Conservation (phyloP, 2,113 vertebrate genomes). For the Ursus arctos region DNA sequence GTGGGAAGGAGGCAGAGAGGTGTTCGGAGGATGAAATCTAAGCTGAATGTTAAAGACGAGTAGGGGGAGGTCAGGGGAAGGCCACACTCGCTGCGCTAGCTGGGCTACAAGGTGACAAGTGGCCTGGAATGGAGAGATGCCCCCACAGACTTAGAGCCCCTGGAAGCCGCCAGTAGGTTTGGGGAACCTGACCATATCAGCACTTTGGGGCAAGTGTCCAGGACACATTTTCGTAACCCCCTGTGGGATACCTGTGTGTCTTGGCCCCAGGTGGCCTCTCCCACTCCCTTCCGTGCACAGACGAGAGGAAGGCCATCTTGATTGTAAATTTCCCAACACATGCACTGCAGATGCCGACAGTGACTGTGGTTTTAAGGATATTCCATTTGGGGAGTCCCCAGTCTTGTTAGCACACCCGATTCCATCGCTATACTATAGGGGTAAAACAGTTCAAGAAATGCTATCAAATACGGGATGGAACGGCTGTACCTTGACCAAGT, state of each 20-base stretch:
- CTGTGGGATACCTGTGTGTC: no score
- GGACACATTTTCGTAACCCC: not conserved
- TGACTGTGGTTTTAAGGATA: not conserved
- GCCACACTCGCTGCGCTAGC: not conserved
- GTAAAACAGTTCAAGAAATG: fast-evolving
- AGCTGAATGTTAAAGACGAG: not conserved
- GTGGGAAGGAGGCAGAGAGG: not conserved
- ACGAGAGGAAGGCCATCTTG: not conserved
- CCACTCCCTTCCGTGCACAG: fast-evolving
- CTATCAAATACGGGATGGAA: fast-evolving
- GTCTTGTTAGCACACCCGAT: not conserved
- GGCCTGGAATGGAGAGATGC: not conserved
- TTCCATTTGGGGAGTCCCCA: not conserved
- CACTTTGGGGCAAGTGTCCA: not conserved
- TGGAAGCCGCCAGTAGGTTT: not conserved
- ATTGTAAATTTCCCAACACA: not conserved
- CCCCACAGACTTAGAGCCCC: not conserved
- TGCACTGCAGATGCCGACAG: fast-evolving
- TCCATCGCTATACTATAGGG: not conserved
- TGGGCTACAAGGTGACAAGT: no score
- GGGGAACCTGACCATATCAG: not conserved
- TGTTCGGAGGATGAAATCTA: not conserved
- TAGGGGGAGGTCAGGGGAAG: no score
- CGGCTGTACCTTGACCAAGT: constrained; percentile 91
- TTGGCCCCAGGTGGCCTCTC: not conserved